These are phyloP conservation scores for Anolis carolinensis DNA, from an alignment of 2,113 vertebrate genomes.

Conservation along the genomic window DNA sequence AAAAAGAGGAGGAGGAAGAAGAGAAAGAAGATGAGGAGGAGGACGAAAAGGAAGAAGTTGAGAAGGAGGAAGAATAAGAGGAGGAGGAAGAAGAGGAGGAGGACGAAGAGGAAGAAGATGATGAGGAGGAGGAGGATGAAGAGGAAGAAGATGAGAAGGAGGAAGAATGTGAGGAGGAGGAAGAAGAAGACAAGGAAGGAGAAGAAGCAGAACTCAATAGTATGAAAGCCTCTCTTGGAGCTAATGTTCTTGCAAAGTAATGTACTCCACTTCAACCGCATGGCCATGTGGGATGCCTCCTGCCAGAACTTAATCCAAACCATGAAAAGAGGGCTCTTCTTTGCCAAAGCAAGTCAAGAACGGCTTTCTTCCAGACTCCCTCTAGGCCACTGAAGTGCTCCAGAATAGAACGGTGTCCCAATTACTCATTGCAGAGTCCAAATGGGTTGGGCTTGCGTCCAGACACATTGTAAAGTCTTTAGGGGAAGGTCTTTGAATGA, in stretches of 20 bases:
- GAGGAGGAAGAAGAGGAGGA: no score
- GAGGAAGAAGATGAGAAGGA: no score
- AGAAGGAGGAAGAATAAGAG: no score
- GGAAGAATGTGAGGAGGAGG: not conserved
- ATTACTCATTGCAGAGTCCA: not conserved
- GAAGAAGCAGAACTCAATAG: not conserved
- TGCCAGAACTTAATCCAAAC: not conserved
- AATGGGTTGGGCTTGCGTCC: not conserved
- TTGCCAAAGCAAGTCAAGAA: not conserved
- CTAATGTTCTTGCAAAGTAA: not conserved
- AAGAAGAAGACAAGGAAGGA: no score
- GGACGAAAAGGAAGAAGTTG: no score
- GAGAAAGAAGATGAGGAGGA: no score
- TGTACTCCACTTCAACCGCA: not conserved
- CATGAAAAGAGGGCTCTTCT: not conserved
- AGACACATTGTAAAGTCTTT: not conserved
- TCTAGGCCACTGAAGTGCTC: not conserved
- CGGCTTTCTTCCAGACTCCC: not conserved
- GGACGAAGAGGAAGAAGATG: no score
- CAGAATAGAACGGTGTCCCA: not conserved
- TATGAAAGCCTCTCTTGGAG: not conserved
- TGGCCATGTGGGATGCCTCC: no score
- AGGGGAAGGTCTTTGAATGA: slow-evolving; percentile 3
- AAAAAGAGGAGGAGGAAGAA: no score
- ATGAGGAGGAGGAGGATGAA: no score